These are phyloP conservation scores for Mimachlamys varia DNA, from an alignment of 2,888 invertebrate genomes.

Conservation along the genomic window DNA sequence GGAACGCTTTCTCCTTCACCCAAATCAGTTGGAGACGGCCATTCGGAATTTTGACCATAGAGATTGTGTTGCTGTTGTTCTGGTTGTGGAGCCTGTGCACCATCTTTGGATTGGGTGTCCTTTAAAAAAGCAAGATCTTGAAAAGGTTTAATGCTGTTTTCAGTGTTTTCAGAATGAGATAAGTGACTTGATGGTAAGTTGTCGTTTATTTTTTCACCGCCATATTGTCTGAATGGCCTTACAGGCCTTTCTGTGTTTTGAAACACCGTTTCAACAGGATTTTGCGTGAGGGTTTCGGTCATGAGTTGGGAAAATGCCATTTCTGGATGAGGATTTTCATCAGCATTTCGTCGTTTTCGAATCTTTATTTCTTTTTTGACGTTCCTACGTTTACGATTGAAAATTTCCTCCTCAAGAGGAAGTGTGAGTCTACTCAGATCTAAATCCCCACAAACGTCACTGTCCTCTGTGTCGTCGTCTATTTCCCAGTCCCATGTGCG, in stretches of 20 bases:
- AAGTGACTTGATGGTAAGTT: background rate
- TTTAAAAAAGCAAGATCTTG: background rate
- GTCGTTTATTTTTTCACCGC: background rate
- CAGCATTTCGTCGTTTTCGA: slow-evolving; percentile 29
- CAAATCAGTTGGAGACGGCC: background rate
- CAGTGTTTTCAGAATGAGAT: background rate
- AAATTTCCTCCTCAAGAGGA: slow-evolving; percentile 20
- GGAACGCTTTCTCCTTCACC: background rate
- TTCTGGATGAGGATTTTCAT: slow-evolving; percentile 31
- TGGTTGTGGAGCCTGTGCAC: background rate
- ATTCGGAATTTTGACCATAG: background rate
- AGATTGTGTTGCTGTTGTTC: background rate
- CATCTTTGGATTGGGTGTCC: background rate
- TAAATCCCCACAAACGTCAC: slow-evolving; percentile 37
- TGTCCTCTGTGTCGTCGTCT: slow-evolving; percentile 7
- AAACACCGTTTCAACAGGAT: background rate
- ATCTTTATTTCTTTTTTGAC: background rate
- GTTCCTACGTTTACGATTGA: background rate
- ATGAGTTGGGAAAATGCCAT: background rate
- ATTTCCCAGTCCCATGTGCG: slow-evolving; percentile 46
- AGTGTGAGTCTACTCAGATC: background rate
- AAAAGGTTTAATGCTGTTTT: background rate
- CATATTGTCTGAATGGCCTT: background rate
- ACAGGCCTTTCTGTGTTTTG: background rate
- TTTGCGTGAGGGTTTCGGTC: background rate